Percentiles rank a stretch among this genome's conserved stretches.
Conservation (phyloP, 2,113 vertebrate species). For the Thomomys bottae region DNA sequence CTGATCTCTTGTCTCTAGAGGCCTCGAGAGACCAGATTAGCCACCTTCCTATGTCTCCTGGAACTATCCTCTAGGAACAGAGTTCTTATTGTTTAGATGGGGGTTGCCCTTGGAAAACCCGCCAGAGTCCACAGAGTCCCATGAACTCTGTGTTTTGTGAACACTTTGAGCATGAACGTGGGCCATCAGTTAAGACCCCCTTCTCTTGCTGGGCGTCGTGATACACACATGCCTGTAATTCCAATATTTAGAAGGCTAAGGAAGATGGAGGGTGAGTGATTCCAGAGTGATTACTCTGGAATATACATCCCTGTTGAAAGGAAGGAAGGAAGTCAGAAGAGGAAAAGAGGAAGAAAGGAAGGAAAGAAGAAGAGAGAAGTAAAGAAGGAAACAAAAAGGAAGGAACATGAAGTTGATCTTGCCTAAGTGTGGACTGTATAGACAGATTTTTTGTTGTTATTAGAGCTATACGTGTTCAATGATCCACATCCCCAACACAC, state of each 20-base stretch:
- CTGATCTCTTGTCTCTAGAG: not conserved
- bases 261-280: not conserved
- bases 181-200: not conserved
- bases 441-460: not conserved
- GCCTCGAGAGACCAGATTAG: not conserved
- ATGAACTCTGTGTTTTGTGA: not conserved
- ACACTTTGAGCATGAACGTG: not conserved
- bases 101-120: not conserved
- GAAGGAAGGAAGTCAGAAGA: not conserved
- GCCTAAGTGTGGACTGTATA: not conserved
- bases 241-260: not conserved
- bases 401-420: not conserved
- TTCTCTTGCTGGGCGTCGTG: not conserved
- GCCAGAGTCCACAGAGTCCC: not conserved
- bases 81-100: not conserved
- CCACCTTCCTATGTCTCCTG: not conserved
- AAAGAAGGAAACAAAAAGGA: no score
- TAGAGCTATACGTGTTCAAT: not conserved
- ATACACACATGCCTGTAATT: not conserved
- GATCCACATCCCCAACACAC: not conserved
- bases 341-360: no score
- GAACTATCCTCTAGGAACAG: not conserved
- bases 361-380: no score
- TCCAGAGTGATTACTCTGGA: not conserved
- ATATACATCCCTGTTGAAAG: not conserved